Base-by-base conservation (phyloP, 2,888 invertebrate species). In the Apodemia duryi region DNA sequence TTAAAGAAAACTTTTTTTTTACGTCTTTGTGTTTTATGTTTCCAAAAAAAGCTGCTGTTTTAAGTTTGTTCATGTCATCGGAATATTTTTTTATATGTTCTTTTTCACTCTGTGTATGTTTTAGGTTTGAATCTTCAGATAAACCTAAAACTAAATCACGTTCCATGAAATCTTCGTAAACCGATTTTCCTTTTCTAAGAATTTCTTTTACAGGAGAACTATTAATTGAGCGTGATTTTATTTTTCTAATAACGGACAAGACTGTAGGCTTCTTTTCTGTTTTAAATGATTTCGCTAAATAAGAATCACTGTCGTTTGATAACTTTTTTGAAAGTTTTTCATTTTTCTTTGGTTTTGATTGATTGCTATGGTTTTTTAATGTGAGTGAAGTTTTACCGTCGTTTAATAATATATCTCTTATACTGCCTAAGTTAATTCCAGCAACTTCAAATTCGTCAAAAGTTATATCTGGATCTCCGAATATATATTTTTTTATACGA, bases 401-500 rank as follows among this genome's bases (percentile, higher is more conserved):
- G 3, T 57, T 32, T 57, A 57, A 57, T 6, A 76, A 63, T 64
- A 75, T 75, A 65, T 76, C 72, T 69, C 70, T 75, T 6, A 79
- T 9, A 10, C 70, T 73, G 7, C 70, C 74, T 28, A 80, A 66
- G 66, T 76, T 74, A 9, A 74, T 46, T 29, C 75, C 78, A 61
- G 67, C 71, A 9, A 80, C 43, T 61, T 80, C 75, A 66, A 73
- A 79, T 46, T 80, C 74, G 11, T 70, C 65, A 10, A 76, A 57
- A n/a, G 69, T 66, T 21, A 74, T 70, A 63, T 75, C 66, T 32
- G 73, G 69, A 43, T 65, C 67, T 28, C 77, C 78, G 66, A 81
- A 75, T 29, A 78, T 41, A 61, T 70, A 71, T 63, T 73, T 78
- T 66, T 76, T 80, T 1, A 75, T 38, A 51, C 73, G 76, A 66